Conservation (phyloP, 2,113 vertebrate species). For the Nibea coibor region DNA sequence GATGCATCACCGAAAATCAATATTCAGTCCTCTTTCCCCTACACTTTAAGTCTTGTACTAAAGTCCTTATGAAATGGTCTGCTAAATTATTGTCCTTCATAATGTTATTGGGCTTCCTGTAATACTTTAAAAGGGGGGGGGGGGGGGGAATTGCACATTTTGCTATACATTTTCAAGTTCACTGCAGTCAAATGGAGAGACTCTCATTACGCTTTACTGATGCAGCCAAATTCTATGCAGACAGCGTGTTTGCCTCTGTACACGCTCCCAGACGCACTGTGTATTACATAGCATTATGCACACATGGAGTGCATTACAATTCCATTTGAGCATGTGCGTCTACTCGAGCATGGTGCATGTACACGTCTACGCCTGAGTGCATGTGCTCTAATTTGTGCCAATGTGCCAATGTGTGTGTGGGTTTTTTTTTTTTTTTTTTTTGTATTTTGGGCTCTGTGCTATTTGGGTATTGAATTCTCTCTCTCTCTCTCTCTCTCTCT, state of each 20-base stretch:
- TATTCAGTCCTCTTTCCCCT: conserved; percentile 55
- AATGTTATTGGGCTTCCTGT: conserved; percentile 21
- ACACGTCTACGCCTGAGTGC: conserved; percentile 29
- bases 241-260: conserved; percentile 42
- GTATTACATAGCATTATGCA: conserved; percentile 50
- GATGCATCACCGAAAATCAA: conserved; percentile 60
- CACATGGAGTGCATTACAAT: conserved; percentile 28
- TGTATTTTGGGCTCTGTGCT: conserved; percentile 55
- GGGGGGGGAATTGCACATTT: conserved; percentile 13
- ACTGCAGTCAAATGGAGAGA: conserved; percentile 31
- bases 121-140: conserved; percentile 3
- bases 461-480: conserved; percentile 60
- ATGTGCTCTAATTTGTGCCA: conserved; percentile 57
- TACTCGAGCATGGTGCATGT: conserved; percentile 27
- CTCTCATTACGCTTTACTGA: conserved; percentile 41
- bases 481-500: conserved; percentile 49
- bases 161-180: conserved; percentile 48
- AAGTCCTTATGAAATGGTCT: conserved; percentile 35
- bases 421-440: conserved; percentile 23
- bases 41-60: conserved; percentile 34
- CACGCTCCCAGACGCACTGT: conserved; percentile 34
- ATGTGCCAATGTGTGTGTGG: conserved; percentile 22
- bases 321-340: conserved; percentile 37
- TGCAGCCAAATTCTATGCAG: conserved; percentile 61
- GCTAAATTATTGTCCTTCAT: conserved; percentile 38